Evolutionary conservation across 2,797 vertebrate species (phyloP).

Genomic region (Sebastes taczanowskii): DNA sequence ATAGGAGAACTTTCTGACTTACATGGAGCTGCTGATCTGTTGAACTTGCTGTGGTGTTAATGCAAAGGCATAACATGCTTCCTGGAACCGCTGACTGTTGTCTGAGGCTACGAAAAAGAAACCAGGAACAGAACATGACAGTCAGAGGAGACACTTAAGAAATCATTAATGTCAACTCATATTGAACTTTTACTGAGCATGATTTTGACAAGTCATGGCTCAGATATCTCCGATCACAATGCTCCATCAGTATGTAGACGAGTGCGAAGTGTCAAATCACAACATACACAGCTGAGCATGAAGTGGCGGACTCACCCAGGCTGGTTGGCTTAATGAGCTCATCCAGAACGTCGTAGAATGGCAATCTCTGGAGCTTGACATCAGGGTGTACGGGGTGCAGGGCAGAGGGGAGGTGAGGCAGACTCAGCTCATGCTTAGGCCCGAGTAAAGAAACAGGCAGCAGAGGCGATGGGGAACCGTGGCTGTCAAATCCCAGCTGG

Average conservation of each 20-base stretch:
- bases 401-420: conserved; percentile 94
- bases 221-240: conserved; percentile 4
- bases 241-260: not conserved
- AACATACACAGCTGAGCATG: conserved; percentile 1
- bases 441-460: conserved; percentile 95
- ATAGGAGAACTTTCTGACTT: conserved; percentile 74
- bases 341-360: conserved; percentile 97
- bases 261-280: not conserved
- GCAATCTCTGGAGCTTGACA: conserved; percentile 98
- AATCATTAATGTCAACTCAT: not conserved
- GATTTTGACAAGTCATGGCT: not conserved
- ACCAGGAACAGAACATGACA: not conserved
- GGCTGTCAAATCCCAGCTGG: conserved; percentile 90
- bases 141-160: conserved; percentile 1
- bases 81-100: conserved; percentile 97
- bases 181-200: not conserved
- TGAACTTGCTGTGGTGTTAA: conserved; percentile 98
- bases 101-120: conserved; percentile 86
- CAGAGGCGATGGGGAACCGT: conserved; percentile 90
- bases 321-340: conserved; percentile 99
- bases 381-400: conserved; percentile 98
- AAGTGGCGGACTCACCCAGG: conserved; percentile 86
- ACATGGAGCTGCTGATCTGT: conserved; percentile 99
- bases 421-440: conserved; percentile 97
- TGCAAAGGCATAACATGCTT: conserved; percentile 98